These are phyloP conservation scores for Artibeus jamaicensis DNA, from an alignment of 2,797 vertebrate genomes.

Conservation along the genomic window DNA sequence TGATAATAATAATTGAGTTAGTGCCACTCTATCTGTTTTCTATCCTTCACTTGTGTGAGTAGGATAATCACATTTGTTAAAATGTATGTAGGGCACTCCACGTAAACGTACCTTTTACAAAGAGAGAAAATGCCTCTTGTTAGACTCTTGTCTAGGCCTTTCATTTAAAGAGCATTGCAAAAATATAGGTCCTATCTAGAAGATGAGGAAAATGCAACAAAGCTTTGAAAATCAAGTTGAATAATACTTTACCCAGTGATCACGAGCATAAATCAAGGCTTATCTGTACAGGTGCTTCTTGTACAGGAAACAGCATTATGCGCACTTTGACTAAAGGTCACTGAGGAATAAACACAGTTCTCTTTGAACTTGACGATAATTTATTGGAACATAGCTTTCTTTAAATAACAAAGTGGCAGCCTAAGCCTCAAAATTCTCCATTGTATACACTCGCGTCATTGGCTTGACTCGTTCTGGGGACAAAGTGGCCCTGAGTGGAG, in stretches of 20 bases:
- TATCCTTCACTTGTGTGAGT: background rate
- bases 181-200: background rate
- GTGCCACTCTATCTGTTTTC: background rate
- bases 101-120: background rate
- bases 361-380: conserved; percentile 80
- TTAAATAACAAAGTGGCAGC: conserved; percentile 74
- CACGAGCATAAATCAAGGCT: conserved; percentile 62
- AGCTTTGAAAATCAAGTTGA: conserved; percentile 57
- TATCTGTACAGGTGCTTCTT: conserved; percentile 75
- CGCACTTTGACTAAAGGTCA: conserved; percentile 74
- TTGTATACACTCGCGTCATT: conserved; percentile 76
- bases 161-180: background rate
- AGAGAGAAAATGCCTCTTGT: background rate
- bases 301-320: conserved; percentile 78
- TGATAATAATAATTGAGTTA: background rate
- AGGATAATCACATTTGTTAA: background rate
- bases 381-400: conserved; percentile 76
- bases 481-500: conserved; percentile 46
- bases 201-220: conserved; percentile 22
- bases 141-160: background rate
- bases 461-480: conserved; percentile 42
- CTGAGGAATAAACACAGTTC: conserved; percentile 74
- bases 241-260: conserved; percentile 65
- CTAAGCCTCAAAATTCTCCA: conserved; percentile 70
- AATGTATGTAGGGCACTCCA: background rate